Base-by-base conservation (phyloP, 2,797 vertebrate species). In the Sebastes oblongus region DNA sequence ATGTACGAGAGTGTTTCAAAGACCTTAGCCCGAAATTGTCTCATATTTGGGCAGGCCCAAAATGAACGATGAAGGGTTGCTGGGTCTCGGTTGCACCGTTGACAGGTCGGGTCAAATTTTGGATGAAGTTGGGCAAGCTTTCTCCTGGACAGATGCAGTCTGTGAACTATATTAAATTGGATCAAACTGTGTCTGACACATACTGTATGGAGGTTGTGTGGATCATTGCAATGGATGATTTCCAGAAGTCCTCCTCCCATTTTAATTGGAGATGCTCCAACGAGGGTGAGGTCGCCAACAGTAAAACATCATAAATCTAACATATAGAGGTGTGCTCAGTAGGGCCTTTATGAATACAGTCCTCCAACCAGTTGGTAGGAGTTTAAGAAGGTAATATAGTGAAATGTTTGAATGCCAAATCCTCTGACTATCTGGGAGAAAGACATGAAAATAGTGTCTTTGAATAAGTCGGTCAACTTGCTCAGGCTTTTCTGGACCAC, bases 281-380 rank as follows among this genome's bases (percentile, higher is more conserved):
- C 1, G 22, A 25, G 14, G 52, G 22, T 36, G 32, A 70, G 14
- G 22, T 0, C n/a, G 10, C 27, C 6, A 6, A 52, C 66, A n/a
- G 18, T 29, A 1, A 25, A 67, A 32, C 7, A 52, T 22, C 18
- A 32, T 67, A 22, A 54, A 67, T 54, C 66, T 54, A 4, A 68
- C 42, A 27, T 20, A n/a, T 0, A 52, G 18, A 56, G 25, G 0
- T 42, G 39, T 42, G 6, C 39, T 42, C 14, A 0, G 39, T 42
- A 14, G 14, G 39, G 13, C 39, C 14, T 42, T 42, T 14, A 0
- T 42, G 14, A 39, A 42, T 42, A 16, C 39, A 42, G 39, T 42
- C 39, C 39, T 42, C 39, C 39, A 42, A 42, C 13, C 39, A 42
- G 39, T 42, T 42, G 39, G 39, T 42, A 16, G 39, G 39, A 42